phyloP scores from a whole-genome alignment of 2,113 vertebrate genomes.

The Erpornis zantholeuca region DNA sequence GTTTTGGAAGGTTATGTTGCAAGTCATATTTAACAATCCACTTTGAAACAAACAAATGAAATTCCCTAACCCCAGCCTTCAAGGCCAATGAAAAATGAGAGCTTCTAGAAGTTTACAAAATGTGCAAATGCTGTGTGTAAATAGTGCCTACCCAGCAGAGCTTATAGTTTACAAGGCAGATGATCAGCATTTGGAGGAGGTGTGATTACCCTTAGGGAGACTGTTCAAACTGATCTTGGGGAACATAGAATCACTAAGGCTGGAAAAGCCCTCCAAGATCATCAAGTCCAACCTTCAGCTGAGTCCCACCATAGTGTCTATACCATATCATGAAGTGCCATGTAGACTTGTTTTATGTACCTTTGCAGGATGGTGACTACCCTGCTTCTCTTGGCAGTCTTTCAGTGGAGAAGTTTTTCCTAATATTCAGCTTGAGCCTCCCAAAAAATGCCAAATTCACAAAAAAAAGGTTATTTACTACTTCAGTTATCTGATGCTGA shows the following conservation, averaged over 20 bases:
- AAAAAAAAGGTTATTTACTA: not conserved
- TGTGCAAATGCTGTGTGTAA: not conserved
- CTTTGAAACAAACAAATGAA: not conserved
- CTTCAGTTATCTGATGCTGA: not conserved
- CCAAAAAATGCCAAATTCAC: not conserved
- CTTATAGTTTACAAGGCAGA: not conserved
- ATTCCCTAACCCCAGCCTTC: not conserved
- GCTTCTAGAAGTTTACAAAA: not conserved
- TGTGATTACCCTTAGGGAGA: not conserved
- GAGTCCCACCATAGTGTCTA: no score
- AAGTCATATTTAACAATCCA: not conserved
- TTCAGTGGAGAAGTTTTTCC: not conserved
- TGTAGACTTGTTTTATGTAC: not conserved
- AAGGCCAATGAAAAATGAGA: not conserved
- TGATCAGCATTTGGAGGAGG: not conserved
- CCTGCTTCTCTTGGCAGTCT: not conserved
- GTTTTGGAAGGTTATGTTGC: not conserved
- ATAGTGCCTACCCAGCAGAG: not conserved
- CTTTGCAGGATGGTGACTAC: not conserved
- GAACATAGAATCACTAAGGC: not conserved
- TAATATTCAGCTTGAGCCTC: not conserved
- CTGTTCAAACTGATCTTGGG: not conserved
- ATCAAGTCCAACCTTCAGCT: not conserved
- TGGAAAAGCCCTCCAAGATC: not conserved
- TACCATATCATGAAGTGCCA: not conserved